Percentiles rank a stretch among this genome's conserved stretches.
These are phyloP conservation scores for Salarias fasciatus DNA, from an alignment of 2,797 vertebrate genomes.

Conservation along the genomic window DNA sequence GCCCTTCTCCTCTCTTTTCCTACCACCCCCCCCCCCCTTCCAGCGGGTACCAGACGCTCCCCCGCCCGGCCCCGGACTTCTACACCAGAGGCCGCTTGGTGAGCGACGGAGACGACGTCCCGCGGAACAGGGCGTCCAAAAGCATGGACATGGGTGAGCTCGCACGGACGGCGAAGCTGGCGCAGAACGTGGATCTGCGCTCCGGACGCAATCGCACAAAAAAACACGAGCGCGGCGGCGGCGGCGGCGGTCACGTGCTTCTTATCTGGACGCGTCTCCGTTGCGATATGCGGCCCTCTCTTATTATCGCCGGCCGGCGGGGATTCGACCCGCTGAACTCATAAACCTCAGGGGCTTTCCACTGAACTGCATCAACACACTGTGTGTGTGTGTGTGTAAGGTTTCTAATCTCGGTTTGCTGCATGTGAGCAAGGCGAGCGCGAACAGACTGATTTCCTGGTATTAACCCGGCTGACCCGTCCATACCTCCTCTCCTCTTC, in stretches of 20 bases:
- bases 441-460: constrained; percentile 63
- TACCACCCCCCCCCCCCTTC: constrained; percentile 20
- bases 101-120: constrained; percentile 68
- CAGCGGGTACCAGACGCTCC: constrained; percentile 36
- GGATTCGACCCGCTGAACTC: constrained; percentile 64
- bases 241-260: constrained; percentile 43
- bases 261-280: constrained; percentile 68
- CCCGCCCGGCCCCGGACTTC: not conserved
- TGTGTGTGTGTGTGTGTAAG: constrained; percentile 33
- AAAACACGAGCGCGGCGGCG: constrained; percentile 4
- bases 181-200: no score
- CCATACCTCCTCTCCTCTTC: constrained; percentile 9
- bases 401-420: constrained; percentile 43
- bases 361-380: constrained; percentile 32
- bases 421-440: constrained; percentile 24
- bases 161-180: no score
- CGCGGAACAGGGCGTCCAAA: constrained; percentile 88
- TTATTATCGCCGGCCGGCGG: constrained; percentile 58
- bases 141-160: constrained; percentile 94
- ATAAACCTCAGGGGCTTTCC: constrained; percentile 64
- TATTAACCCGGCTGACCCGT: constrained; percentile 66
- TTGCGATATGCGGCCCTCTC: constrained; percentile 59
- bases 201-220: no score
- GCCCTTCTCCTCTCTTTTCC: constrained; percentile 3
- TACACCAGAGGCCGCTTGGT: constrained; percentile 10